Evolutionary conservation across 2,113 vertebrate genomes (phyloP), one percentile per base, ranked within the genome.

Genomic region (Osmerus mordax): DNA sequence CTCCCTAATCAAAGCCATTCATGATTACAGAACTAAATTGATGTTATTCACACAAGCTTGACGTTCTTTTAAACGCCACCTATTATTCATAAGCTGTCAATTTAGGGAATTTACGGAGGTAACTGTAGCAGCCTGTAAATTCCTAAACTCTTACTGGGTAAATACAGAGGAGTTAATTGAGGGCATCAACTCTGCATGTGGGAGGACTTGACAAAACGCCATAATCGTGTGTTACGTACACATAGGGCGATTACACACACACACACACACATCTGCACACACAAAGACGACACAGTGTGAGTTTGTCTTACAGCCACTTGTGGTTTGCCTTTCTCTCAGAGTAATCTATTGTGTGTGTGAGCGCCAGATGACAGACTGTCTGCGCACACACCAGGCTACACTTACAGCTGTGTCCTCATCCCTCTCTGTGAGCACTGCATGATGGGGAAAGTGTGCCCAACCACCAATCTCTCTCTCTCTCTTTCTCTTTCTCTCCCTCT

Each of bases 51-150:
- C 76, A 77, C 83, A 65, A 54, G 81, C 84, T 71, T 76, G 75
- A 89, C 81, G 72, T 80, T 79, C 82, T 69, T 85, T 88, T 86
- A 87, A 90, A 88, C 65, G 56, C 75, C 72, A 67, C 78, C 86
- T 87, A 83, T 91, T 92, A 89, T 87, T 90, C 86, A 90, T 88
- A 89, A 89, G 81, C 83, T 87, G 86, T 88, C 89, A 89, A 85
- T 91, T 87, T 83, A 81, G 80, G 77, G 79, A 82, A 89, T 87
- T 88, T 89, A 82, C 83, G 19, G 77, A 81, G 80, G 84, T 83
- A 90, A 87, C 85, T 83, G 78, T 83, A 83, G 67, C 81, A 87
- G 80, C 74, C 75, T 25, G 76, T 36, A 84, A 83, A 85, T 85
- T 80, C 84, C 83, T 83, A 80, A 78, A 82, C 80, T 86, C 81